Evolutionary conservation across 2,113 vertebrate species (phyloP), one percentile per base, ranked within the genome.

Genomic region (Mastomys natalensis): DNA sequence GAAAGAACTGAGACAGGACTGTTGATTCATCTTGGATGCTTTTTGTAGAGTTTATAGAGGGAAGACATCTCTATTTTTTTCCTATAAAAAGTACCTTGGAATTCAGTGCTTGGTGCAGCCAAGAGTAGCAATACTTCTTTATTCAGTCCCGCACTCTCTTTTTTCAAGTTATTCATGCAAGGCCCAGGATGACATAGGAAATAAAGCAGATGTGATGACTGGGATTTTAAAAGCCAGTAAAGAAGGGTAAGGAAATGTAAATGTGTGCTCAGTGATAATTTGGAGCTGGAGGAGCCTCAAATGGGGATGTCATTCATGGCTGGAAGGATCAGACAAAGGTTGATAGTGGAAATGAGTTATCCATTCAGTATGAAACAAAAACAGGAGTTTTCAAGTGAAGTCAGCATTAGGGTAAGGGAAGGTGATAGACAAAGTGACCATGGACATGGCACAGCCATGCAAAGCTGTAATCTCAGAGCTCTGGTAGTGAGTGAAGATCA

Each of bases 41-140:
- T 1, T 66, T 60, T 94, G 84, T 29, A 89, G 21, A 60, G 16
- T 82, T 89, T 95, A 88, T 13, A 72, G 87, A 55, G 87, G 93
- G 95, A 82, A 43, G 34, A n/a, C 24, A 80, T 78, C 91, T 90
- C 68, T 87, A 13, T 48, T 11, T 51, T 74, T 86, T 51, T 58
- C 34, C 51, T 90, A 6, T 80, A 68, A 76, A 78, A 72, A 26
- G 3, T 80, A 70, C 77, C 74, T 92, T 73, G 89, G 64, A 95
- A 87, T 88, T 68, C 48, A 77, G 45, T 87, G 51, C 26, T n/a
- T 15, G 37, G 5, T 68, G 19, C 19, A 78, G 24, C 37, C 24
- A 58, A 78, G 40, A 70, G 34, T 76, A 37, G 19, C 4, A 3
- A n/a, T 70, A 9, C 2, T 85, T 80, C 58, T 62, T 92, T 53